Conservation (phyloP, 2,113 vertebrate genomes). For the Chlorodrepanis virens region DNA sequence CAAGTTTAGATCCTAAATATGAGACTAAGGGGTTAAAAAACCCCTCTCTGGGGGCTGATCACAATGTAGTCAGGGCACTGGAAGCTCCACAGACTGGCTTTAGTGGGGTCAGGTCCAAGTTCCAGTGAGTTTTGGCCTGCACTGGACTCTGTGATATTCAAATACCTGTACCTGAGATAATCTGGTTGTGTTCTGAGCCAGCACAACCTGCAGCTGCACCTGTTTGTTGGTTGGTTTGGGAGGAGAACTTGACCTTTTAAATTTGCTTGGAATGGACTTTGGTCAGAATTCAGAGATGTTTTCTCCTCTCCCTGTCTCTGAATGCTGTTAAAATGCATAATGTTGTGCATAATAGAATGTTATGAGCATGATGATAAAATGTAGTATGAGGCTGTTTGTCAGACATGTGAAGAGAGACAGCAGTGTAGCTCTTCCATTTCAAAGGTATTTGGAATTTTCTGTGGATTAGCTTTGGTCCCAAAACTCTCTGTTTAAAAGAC, state of each 20-base stretch:
- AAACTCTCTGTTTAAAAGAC: neutral
- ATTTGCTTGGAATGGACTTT: neutral
- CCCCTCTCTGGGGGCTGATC: neutral
- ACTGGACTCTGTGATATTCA: neutral
- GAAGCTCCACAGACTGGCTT: neutral
- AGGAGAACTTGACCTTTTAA: neutral
- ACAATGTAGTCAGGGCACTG: neutral
- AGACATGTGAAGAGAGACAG: neutral
- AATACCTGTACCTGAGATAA: neutral
- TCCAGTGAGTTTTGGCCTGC: neutral
- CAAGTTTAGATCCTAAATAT: neutral
- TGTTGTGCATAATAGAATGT: neutral
- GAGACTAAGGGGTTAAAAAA: neutral
- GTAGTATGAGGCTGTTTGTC: neutral
- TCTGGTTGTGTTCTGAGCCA: neutral
- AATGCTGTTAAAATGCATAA: neutral
- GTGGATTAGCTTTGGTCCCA: neutral
- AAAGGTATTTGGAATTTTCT: slow-evolving; percentile 29
- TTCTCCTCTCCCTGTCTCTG: neutral
- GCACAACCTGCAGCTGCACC: neutral
- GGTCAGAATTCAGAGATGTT: neutral
- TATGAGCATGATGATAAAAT: neutral
- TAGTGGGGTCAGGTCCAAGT: neutral
- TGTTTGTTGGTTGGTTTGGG: neutral
- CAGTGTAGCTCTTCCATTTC: neutral